Base-by-base conservation (phyloP, 2,888 invertebrate genomes). In the Acanthoscelides obtectus region DNA sequence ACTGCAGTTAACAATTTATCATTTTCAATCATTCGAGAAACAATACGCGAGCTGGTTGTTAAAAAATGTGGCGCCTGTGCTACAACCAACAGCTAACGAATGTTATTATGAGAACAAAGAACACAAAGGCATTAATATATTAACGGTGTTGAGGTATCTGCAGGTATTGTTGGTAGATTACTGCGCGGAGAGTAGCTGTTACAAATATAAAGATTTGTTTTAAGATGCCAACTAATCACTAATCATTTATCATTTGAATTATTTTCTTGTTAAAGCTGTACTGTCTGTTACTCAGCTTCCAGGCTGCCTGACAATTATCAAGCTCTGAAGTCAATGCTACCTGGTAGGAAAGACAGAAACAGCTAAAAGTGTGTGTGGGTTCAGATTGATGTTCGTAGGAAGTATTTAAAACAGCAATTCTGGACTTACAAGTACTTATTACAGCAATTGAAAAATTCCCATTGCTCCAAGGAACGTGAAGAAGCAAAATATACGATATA, bases 111-210 rank as follows among this genome's bases (percentile, higher is more conserved):
- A 21, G 27, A 68, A 25, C 22, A 27, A 68, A 68, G 25, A 27
- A n/a, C 25, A 68, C 68, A 68, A 68, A 68, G 68, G 68, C 25
- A 25, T 68, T 68, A 27, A 68, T 68, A 68, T 68, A 45, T 45
- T 45, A 6, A 45, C 8, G 3, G 17, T 45, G 45, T 45, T 45
- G 17, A 12, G 45, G 45, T 45, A 45, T 45, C 45, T 45, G 45
- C 45, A 45, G 45, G 45, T 45, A 45, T 45, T 45, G 45, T 45
- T 12, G 45, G 45, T 45, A 45, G 45, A 45, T 45, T 45, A 12
- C 45, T 3, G 45, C 17, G 6, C 45, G 45, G 1, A 4, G 45
- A 45, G 45, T 45, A 45, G 45, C 45, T 12, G 45, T 12, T 45
- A 45, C 45, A 45, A 45, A 45, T 45, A 12, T 45, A 6, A 45